Evolutionary conservation across 2,797 vertebrate genomes (phyloP).

Genomic region (Smutsia gigantea): DNA sequence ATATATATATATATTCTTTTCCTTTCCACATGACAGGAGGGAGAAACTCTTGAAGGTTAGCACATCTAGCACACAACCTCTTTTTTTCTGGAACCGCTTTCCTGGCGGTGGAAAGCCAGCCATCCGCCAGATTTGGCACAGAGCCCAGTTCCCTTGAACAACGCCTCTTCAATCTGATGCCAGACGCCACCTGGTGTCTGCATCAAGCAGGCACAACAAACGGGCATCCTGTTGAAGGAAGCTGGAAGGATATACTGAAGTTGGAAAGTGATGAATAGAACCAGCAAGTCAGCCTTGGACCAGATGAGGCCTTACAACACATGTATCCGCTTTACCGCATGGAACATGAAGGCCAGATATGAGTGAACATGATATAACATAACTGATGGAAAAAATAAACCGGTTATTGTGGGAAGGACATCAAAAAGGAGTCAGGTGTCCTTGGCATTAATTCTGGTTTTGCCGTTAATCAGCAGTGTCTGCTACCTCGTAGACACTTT

Average conservation of each 20-base stretch:
- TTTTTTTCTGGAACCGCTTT: slow-evolving; percentile 17
- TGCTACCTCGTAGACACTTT: not conserved
- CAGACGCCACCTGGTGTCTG: slow-evolving; percentile 65
- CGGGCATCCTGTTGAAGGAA: not conserved
- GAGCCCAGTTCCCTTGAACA: slow-evolving; percentile 63
- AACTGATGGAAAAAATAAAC: not conserved
- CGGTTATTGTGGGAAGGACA: not conserved
- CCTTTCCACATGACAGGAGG: not conserved
- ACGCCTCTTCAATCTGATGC: slow-evolving; percentile 18
- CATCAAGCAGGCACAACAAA: not conserved
- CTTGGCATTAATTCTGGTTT: not conserved
- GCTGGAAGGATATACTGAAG: not conserved
- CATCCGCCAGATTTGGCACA: not conserved
- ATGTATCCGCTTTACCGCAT: not conserved
- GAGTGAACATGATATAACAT: not conserved
- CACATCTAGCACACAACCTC: not conserved
- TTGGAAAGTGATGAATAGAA: not conserved
- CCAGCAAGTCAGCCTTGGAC: not conserved
- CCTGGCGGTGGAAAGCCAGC: not conserved
- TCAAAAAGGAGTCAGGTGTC: not conserved
- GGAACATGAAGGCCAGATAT: not conserved
- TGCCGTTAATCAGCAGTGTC: not conserved
- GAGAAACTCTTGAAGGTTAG: slow-evolving; percentile 34
- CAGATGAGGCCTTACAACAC: not conserved
- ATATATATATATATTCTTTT: not conserved